These are phyloP conservation scores for Drosophila kambysellisi DNA, from an alignment of 2,888 invertebrate species.

Conservation along the genomic window DNA sequence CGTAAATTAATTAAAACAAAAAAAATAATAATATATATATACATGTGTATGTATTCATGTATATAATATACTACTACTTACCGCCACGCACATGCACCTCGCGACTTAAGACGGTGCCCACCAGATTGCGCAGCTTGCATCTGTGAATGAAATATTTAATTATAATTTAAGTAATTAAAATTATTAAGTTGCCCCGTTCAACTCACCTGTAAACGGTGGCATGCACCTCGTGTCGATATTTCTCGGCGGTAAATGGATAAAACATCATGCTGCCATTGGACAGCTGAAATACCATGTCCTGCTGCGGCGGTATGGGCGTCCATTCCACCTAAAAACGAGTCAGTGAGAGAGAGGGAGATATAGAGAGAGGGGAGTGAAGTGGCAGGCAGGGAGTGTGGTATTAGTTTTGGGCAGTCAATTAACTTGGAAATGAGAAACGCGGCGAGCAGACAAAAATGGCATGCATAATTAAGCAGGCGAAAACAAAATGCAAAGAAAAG, in stretches of 20 bases:
- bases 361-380: background rate
- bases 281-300: constrained; percentile 91
- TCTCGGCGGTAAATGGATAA: constrained; percentile 92
- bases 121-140: constrained; percentile 89
- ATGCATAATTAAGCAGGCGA: constrained; percentile 78
- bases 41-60: background rate
- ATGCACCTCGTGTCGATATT: constrained; percentile 94
- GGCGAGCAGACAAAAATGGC: constrained; percentile 38
- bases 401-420: constrained; percentile 66
- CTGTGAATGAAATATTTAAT: constrained; percentile 53
- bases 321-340: constrained; percentile 89
- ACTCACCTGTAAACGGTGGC: constrained; percentile 91
- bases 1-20: constrained; percentile 53
- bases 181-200: constrained; percentile 30
- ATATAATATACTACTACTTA: constrained; percentile 85
- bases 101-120: constrained; percentile 92
- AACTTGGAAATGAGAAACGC: constrained; percentile 67
- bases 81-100: constrained; percentile 96
- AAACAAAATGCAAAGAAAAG: constrained; percentile 34
- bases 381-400: background rate
- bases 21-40: background rate
- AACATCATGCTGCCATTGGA: constrained; percentile 95
- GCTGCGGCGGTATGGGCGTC: constrained; percentile 89
- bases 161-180: constrained; percentile 19
- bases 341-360: background rate